Evolutionary conservation across 1,140 invertebrate species (phyloP), one percentile per base, ranked within the genome.

Genomic region (Platyscapa corneri): DNA sequence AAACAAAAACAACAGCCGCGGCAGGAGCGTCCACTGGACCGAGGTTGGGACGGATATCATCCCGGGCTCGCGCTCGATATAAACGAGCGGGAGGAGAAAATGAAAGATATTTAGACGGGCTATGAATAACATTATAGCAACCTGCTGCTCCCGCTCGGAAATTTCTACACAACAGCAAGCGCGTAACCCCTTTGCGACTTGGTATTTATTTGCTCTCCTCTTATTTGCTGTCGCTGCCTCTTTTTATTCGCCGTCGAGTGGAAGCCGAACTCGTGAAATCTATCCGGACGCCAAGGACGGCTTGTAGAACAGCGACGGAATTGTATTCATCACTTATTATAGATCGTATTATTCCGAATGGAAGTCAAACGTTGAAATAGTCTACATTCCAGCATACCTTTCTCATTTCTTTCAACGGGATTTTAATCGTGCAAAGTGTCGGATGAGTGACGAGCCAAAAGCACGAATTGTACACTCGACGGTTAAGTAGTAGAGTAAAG

Each of bases 61-160:
- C 7, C 56, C 27, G n/a, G 65, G 34, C 7, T 34, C 65, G 12
- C 30, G 14, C 64, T 32, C 27, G 70, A 39, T 75, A 39, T 46
- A 46, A 75, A 75, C 42, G 20, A 10, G 49, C n/a, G 30, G 27
- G 3, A 27, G 49, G 10, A 78, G 53, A 56, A 18, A 53, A 32
- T 60, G 49, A 27, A 27, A 27, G 76, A 78, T 64, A 27, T 76
- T 76, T 20, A 32, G 30, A 76, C 10, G 20, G 85, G 89, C 90
- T 91, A 91, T 91, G 90, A 91, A 91, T 90, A 91, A 90, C 79
- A 91, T 91, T 90, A 90, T 88, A 85, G 49, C 49, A 18, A 34
- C 65, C 42, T 70, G 67, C 12, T 70, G 78, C 78, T 79, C 34
- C 34, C n/a, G 32, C 23, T 23, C 16, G 2, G 2, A 23, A 27